Percentiles rank a stretch among this genome's conserved stretches.
Conservation (phyloP, 2,113 vertebrate genomes). For the Catharus bicknelli region DNA sequence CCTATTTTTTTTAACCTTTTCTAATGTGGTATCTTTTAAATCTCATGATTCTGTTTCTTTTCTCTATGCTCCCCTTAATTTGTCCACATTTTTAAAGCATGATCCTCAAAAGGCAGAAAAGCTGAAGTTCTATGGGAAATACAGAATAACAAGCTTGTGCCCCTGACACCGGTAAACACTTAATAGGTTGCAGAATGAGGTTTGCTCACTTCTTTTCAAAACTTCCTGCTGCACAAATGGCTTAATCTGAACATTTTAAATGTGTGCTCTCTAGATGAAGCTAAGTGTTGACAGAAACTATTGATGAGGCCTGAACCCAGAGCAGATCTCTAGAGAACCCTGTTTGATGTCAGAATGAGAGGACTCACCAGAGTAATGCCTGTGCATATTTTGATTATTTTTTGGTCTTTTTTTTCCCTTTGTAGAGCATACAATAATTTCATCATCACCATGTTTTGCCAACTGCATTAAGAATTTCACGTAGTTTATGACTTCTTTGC, state of each 20-base stretch:
- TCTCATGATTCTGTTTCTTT: neutral
- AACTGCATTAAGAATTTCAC: neutral
- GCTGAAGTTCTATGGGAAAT: neutral
- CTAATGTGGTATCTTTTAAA: neutral
- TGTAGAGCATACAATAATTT: neutral
- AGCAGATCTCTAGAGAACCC: neutral
- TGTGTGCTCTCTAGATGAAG: neutral
- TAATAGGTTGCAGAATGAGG: neutral
- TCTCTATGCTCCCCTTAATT: neutral
- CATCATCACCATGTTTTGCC: neutral
- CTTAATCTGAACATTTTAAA: neutral
- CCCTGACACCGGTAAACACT: neutral
- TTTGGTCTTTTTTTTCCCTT: rapidly evolving
- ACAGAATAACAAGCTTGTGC: neutral
- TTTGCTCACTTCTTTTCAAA: neutral
- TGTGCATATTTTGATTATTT: neutral
- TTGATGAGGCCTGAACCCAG: neutral
- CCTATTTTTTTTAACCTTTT: neutral
- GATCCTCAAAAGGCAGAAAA: neutral
- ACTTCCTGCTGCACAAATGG: neutral
- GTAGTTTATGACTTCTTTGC: neutral
- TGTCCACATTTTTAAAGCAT: neutral
- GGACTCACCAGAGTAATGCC: neutral
- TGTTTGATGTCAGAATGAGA: neutral
- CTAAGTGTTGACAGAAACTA: neutral